A percentile compares a stretch with the other conserved stretches of the same genome.
Conservation (phyloP, 2,888 invertebrate species). For the Glaucopsyche alexis region DNA sequence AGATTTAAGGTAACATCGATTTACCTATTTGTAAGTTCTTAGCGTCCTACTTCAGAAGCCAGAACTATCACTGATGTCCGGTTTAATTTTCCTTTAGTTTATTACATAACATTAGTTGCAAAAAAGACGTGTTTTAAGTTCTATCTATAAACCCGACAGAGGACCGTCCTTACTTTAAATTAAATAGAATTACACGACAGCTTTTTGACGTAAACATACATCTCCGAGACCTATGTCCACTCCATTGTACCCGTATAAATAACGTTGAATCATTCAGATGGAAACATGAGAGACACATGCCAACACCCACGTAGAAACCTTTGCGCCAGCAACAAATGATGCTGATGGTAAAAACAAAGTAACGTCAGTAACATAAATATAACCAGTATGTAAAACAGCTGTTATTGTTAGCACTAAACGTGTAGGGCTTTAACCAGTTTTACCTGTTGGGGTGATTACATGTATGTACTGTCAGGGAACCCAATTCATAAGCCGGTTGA, state of each 20-base stretch:
- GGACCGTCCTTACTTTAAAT: constrained; percentile 20
- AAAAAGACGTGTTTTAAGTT: neutral
- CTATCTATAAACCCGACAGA: neutral
- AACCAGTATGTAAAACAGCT: constrained; percentile 6
- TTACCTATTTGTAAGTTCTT: no score
- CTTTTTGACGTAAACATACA: constrained; percentile 20
- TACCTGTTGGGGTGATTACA: neutral
- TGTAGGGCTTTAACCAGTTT: neutral
- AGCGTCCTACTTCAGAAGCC: no score
- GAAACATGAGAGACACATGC: constrained; percentile 27
- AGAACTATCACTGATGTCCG: no score
- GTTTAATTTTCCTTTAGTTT: no score
- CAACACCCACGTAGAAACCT: neutral
- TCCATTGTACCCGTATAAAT: constrained; percentile 16
- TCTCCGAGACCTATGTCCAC: constrained; percentile 13
- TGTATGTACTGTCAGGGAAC: no score
- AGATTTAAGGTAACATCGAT: no score
- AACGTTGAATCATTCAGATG: constrained; percentile 29
- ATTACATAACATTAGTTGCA: no score
- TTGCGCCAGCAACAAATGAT: neutral
- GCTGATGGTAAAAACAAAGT: neutral
- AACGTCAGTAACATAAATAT: neutral
- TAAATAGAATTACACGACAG: constrained; percentile 21
- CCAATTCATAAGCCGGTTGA: no score
- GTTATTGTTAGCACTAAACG: neutral